These are phyloP conservation scores for Eubasilissa splendida DNA, from an alignment of 2,888 invertebrate species.

Conservation along the genomic window DNA sequence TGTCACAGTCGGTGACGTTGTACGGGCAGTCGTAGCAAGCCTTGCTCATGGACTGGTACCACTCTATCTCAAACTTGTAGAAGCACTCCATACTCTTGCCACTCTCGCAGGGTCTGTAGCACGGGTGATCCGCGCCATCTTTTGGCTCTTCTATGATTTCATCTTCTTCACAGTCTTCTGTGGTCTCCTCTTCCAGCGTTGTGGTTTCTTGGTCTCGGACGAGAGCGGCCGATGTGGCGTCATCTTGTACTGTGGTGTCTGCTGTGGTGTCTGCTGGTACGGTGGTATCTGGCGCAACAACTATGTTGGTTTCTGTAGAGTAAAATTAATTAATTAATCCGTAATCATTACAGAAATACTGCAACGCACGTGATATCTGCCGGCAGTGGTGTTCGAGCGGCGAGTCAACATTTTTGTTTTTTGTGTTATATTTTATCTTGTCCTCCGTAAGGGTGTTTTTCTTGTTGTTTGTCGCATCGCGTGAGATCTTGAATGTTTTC, in stretches of 20 bases:
- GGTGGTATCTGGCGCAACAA: too few species aligned
- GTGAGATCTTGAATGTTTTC: too few species aligned
- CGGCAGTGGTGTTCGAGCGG: too few species aligned
- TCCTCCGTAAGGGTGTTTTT: too few species aligned
- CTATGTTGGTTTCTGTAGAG: too few species aligned
- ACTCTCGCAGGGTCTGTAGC: constrained; percentile 77
- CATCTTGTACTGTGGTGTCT: neutral
- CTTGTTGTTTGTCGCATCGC: too few species aligned
- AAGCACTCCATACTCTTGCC: constrained; percentile 79
- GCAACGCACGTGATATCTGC: too few species aligned
- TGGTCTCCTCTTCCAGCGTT: neutral
- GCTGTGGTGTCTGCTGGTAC: neutral
- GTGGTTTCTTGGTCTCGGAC: neutral
- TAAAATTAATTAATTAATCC: too few species aligned
- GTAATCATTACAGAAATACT: too few species aligned
- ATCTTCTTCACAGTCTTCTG: neutral
- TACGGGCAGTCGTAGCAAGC: constrained; percentile 89
- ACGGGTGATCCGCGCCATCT: constrained; percentile 72
- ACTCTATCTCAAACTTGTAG: constrained; percentile 84
- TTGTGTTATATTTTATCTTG: too few species aligned
- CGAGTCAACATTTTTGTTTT: too few species aligned
- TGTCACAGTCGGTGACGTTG: constrained; percentile 81
- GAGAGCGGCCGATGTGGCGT: neutral
- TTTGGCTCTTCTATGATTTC: constrained; percentile 56
- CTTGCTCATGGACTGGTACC: constrained; percentile 90